These are phyloP conservation scores for Metaphire vulgaris DNA, from an alignment of 1,140 invertebrate species.

Conservation along the genomic window DNA sequence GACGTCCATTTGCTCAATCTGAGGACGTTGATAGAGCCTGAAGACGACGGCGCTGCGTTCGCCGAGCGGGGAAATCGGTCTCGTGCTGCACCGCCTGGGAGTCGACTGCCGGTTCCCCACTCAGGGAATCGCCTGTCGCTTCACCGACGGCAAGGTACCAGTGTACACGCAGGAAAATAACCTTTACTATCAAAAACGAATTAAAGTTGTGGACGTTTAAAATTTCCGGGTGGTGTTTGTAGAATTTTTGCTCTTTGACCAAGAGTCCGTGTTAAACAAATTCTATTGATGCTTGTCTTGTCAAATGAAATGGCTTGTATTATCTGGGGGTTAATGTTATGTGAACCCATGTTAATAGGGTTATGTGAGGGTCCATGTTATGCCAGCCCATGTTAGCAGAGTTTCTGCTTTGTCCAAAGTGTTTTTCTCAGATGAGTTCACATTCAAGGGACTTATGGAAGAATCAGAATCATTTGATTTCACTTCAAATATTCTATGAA, in stretches of 20 bases:
- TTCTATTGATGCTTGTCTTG: neutral
- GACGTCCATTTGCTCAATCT: conserved; percentile 48
- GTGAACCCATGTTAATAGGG: too few species aligned
- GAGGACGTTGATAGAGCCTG: conserved; percentile 40
- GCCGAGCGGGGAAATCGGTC: conserved; percentile 40
- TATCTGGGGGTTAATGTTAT: too few species aligned
- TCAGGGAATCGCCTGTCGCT: neutral
- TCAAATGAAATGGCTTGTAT: too few species aligned
- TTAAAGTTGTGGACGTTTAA: neutral
- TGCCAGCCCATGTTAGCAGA: too few species aligned
- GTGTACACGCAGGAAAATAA: too few species aligned
- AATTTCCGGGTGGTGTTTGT: neutral
- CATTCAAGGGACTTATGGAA: too few species aligned
- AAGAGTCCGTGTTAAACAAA: neutral
- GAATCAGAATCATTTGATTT: too few species aligned
- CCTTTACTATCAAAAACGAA: too few species aligned
- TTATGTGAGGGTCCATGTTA: too few species aligned
- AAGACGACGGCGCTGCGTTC: conserved; percentile 35
- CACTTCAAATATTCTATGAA: too few species aligned
- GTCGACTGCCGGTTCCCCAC: conserved; percentile 51
- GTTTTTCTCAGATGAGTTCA: too few species aligned
- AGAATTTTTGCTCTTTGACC: neutral
- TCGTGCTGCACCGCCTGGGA: conserved; percentile 54
- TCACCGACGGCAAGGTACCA: neutral
- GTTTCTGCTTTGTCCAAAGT: too few species aligned